A percentile compares a stretch with the other conserved stretches of the same genome.
Conservation (phyloP, 2,888 invertebrate genomes). For the Macaria liturata region DNA sequence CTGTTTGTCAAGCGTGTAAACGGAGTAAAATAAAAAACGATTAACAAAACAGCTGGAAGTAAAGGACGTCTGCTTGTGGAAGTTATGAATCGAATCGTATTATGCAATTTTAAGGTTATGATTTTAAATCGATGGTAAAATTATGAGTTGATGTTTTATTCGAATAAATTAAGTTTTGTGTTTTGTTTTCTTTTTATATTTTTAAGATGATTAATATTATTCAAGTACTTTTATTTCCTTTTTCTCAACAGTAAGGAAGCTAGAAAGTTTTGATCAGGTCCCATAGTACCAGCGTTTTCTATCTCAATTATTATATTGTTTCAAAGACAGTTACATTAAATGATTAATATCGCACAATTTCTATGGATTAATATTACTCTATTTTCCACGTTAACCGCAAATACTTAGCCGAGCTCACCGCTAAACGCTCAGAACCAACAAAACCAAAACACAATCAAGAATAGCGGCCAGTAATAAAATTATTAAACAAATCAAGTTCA, state of each 20-base stretch:
- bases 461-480: slow-evolving; percentile 78
- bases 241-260: too few species aligned
- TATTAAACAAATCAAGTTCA: slow-evolving; percentile 82
- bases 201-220: too few species aligned
- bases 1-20: too few species aligned
- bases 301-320: too few species aligned
- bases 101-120: background rate
- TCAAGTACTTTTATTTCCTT: too few species aligned
- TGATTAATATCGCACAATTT: too few species aligned
- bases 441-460: slow-evolving; percentile 60
- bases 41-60: slow-evolving; percentile 48
- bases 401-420: slow-evolving; percentile 37
- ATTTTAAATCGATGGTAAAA: background rate
- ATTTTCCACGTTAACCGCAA: slow-evolving; percentile 37
- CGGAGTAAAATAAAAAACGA: slow-evolving; percentile 32
- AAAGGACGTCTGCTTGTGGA: slow-evolving; percentile 38
- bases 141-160: too few species aligned
- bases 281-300: too few species aligned
- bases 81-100: slow-evolving; percentile 33
- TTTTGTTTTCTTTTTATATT: too few species aligned
- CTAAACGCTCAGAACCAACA: slow-evolving; percentile 53
- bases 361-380: background rate
- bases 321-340: too few species aligned
- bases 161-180: too few species aligned
- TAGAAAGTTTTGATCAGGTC: too few species aligned